These are phyloP conservation scores for Eurystomus glaucurus DNA, from an alignment of 2,797 vertebrate species.

Conservation along the genomic window DNA sequence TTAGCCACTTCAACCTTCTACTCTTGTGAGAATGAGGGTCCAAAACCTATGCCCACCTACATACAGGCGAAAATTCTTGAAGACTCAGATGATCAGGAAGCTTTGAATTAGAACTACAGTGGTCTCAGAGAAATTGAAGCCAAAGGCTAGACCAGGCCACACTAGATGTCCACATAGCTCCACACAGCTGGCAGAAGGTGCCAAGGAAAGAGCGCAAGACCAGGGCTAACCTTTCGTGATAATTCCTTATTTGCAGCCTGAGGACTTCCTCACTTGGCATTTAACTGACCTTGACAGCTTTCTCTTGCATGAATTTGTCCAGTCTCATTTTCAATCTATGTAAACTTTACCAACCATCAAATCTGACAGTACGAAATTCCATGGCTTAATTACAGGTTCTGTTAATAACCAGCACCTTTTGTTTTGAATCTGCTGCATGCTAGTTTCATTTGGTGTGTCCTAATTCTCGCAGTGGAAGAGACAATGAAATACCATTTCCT, in stretches of 20 bases:
- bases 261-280: neutral
- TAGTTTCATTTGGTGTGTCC: neutral
- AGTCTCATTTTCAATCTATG: neutral
- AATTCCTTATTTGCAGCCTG: neutral
- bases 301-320: neutral
- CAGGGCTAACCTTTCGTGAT: neutral
- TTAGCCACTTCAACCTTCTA: neutral
- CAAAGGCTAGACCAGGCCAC: neutral
- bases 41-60: neutral
- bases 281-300: slow-evolving; percentile 1
- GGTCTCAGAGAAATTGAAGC: neutral
- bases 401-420: slow-evolving; percentile 12
- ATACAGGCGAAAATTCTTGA: neutral
- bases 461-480: neutral
- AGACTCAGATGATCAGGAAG: neutral
- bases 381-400: neutral
- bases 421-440: neutral
- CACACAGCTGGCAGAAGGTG: neutral
- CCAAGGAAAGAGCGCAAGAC: neutral
- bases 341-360: slow-evolving; percentile 5
- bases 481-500: neutral
- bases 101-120: rapidly evolving
- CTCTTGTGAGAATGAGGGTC: neutral
- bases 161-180: rapidly evolving
- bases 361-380: neutral